These are phyloP conservation scores for Periophthalmus modestus DNA, from an alignment of 2,113 vertebrate species.

Conservation along the genomic window DNA sequence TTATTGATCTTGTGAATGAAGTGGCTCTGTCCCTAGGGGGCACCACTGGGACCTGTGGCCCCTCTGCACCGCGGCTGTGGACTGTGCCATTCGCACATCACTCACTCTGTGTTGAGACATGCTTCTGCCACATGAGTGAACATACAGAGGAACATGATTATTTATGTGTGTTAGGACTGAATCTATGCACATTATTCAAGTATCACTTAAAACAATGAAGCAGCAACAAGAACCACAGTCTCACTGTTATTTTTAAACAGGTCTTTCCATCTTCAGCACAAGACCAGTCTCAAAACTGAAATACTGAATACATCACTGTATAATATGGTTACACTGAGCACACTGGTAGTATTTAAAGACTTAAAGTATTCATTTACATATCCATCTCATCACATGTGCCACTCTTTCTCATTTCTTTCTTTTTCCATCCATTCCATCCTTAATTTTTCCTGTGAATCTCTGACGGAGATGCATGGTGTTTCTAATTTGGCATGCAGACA, in stretches of 20 bases:
- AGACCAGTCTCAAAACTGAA: background rate
- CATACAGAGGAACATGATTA: constrained; percentile 7
- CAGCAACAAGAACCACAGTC: background rate
- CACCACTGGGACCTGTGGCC: constrained; percentile 68
- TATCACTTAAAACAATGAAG: background rate
- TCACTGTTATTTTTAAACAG: background rate
- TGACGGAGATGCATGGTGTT: constrained; percentile 87
- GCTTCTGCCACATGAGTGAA: constrained; percentile 15
- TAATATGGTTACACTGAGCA: background rate
- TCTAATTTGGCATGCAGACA: constrained; percentile 88
- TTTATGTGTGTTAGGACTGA: background rate
- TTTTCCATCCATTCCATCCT: constrained; percentile 34
- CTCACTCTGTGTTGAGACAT: constrained; percentile 13
- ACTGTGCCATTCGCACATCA: constrained; percentile 61
- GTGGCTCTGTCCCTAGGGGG: constrained; percentile 63
- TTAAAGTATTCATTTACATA: constrained; percentile 45
- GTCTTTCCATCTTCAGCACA: background rate
- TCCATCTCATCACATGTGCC: constrained; percentile 31
- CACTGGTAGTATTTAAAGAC: constrained; percentile 7
- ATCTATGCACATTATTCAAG: background rate
- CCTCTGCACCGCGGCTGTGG: constrained; percentile 40
- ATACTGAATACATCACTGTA: background rate
- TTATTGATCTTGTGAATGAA: constrained; percentile 78
- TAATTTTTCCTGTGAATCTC: constrained; percentile 68
- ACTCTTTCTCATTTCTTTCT: constrained; percentile 38